These are phyloP conservation scores for Agrotis exclamationis DNA, from an alignment of 2,888 invertebrate species.

Conservation along the genomic window DNA sequence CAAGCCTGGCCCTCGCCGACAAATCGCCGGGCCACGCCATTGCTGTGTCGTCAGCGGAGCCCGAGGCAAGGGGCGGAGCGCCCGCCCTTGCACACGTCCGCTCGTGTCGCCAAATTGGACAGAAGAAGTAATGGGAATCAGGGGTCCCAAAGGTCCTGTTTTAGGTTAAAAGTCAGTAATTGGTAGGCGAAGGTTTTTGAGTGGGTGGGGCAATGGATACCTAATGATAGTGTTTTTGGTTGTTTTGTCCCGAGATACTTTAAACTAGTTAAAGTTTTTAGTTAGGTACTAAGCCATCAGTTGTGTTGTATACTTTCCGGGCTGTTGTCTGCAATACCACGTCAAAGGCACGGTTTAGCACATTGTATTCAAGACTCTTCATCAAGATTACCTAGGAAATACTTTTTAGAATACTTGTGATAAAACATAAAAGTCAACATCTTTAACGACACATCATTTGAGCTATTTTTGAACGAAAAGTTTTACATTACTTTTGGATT, in stretches of 20 bases:
- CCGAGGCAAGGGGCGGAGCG: constrained; percentile 79
- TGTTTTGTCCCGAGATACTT: neutral
- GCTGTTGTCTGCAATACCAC: no score
- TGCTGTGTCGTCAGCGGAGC: constrained; percentile 78
- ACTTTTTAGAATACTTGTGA: no score
- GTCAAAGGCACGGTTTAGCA: no score
- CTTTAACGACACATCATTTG: no score
- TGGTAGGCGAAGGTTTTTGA: constrained; percentile 29
- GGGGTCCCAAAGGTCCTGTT: constrained; percentile 44
- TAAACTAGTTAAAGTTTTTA: neutral
- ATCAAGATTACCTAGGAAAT: no score
- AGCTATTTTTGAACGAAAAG: no score
- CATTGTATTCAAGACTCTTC: no score
- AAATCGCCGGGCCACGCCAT: constrained; percentile 77
- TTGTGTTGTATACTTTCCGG: no score
- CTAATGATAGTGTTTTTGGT: constrained; percentile 41
- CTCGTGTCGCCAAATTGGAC: constrained; percentile 64
- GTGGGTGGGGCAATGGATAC: constrained; percentile 27
- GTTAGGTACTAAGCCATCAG: no score
- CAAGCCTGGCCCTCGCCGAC: constrained; percentile 55
- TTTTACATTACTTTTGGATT: no score
- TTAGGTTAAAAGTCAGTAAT: constrained; percentile 52
- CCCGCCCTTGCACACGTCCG: constrained; percentile 72
- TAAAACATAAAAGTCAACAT: no score
- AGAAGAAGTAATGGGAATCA: constrained; percentile 54